Percentiles rank a stretch among this genome's conserved stretches.
phyloP scores from a whole-genome alignment of 2,113 vertebrate genomes.

The Lepus timidus region DNA sequence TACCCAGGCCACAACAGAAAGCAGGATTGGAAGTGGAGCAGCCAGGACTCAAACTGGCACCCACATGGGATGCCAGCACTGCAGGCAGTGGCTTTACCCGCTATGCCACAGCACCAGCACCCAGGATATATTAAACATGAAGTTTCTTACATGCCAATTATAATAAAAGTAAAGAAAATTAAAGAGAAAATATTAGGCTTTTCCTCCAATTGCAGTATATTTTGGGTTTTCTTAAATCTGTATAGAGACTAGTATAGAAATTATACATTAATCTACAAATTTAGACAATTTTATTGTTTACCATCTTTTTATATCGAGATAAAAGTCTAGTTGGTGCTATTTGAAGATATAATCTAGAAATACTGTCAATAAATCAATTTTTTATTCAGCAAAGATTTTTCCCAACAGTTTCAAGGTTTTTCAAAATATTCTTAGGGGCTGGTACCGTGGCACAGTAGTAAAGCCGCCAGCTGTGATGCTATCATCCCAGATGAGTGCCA shows the following conservation, averaged over 20 bases:
- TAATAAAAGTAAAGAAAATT: slow-evolving; percentile 12
- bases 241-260: slow-evolving; percentile 46
- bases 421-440: background rate
- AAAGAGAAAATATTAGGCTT: background rate
- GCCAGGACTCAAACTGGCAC: too few species aligned
- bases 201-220: background rate
- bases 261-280: background rate
- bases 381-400: slow-evolving; percentile 30
- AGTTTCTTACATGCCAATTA: background rate
- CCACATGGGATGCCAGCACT: too few species aligned
- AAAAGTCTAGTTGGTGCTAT: background rate
- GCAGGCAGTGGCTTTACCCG: too few species aligned
- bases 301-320: slow-evolving; percentile 43
- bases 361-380: background rate
- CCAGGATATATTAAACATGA: background rate
- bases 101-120: too few species aligned
- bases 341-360: slow-evolving; percentile 29
- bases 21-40: too few species aligned
- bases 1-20: too few species aligned
- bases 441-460: too few species aligned
- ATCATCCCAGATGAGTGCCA: too few species aligned
- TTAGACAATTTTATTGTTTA: background rate
- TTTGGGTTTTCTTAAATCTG: slow-evolving; percentile 1
- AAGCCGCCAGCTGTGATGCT: too few species aligned
- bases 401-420: background rate